Conservation (phyloP, 2,797 vertebrate species). For the Buphagus erythrorhynchus region DNA sequence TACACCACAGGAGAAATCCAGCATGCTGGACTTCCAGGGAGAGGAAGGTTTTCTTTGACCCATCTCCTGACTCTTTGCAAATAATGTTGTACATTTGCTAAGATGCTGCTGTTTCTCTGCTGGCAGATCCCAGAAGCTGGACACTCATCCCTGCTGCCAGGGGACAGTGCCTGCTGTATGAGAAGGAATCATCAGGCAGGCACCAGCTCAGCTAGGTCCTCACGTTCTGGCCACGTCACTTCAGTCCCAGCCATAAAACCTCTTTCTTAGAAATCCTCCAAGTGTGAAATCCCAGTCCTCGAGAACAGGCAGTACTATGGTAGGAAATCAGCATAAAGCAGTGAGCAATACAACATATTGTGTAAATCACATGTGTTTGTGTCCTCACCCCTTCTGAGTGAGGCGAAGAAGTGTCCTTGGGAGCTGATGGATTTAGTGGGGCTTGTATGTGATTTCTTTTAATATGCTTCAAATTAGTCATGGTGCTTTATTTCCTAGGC, state of each 20-base stretch:
- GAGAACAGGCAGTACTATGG: neutral
- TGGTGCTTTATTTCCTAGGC: constrained; percentile 25
- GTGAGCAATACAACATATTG: neutral
- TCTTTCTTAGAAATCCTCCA: neutral
- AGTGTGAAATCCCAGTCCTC: neutral
- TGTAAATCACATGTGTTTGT: neutral
- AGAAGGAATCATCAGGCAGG: neutral
- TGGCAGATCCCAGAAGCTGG: neutral
- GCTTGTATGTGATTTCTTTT: constrained; percentile 38
- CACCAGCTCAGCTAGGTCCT: accelerated
- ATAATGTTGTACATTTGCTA: neutral
- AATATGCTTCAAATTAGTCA: constrained; percentile 47
- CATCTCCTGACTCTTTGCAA: neutral
- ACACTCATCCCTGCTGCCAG: neutral
- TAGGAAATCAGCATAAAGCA: neutral
- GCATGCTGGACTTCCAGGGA: neutral
- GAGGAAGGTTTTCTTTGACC: neutral
- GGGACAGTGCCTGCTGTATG: neutral
- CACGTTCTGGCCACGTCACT: neutral
- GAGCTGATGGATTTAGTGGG: constrained; percentile 41
- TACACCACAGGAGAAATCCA: accelerated
- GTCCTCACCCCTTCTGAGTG: neutral
- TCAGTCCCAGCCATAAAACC: neutral
- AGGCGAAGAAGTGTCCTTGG: neutral
- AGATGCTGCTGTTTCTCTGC: neutral